phyloP scores from a whole-genome alignment of 1,140 invertebrate genomes.

The Microvelia longipes region DNA sequence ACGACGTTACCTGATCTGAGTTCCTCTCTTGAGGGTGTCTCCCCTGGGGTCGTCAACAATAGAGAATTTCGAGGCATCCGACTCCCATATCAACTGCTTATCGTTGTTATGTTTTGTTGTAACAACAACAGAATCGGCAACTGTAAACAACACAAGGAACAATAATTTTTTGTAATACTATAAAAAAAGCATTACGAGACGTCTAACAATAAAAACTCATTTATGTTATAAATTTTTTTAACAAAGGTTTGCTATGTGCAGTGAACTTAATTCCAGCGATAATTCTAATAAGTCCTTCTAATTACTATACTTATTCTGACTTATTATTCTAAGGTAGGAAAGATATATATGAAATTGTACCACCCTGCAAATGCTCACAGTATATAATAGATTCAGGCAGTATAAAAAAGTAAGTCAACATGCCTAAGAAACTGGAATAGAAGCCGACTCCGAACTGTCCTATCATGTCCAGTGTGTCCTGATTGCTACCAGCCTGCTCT shows the following conservation, averaged over 20 bases:
- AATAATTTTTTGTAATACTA: too few relatives aligned
- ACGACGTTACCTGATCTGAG: conserved; percentile 53
- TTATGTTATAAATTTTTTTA: conserved; percentile 4
- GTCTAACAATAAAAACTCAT: too few relatives aligned
- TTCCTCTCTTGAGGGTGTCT: conserved; percentile 75
- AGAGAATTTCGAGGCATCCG: conserved; percentile 73
- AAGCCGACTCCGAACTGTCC: conserved; percentile 96
- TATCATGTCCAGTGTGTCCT: conserved; percentile 72
- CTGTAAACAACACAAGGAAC: conserved; percentile 26
- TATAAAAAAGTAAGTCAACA: not conserved
- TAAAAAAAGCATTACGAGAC: too few relatives aligned
- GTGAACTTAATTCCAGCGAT: not conserved
- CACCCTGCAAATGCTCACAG: too few relatives aligned
- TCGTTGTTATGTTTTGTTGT: conserved; percentile 93
- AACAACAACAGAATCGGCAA: conserved; percentile 78
- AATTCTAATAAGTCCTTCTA: too few relatives aligned
- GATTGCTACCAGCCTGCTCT: conserved; percentile 37
- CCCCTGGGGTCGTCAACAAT: conserved; percentile 89
- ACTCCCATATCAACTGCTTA: conserved; percentile 96
- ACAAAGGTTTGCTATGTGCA: not conserved
- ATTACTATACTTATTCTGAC: not conserved
- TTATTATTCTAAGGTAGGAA: not conserved
- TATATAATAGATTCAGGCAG: too few relatives aligned
- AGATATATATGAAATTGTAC: too few relatives aligned
- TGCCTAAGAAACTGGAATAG: conserved; percentile 84